Evolutionary conservation across 2,113 vertebrate species (phyloP).

Genomic region (Falco punctatus): DNA sequence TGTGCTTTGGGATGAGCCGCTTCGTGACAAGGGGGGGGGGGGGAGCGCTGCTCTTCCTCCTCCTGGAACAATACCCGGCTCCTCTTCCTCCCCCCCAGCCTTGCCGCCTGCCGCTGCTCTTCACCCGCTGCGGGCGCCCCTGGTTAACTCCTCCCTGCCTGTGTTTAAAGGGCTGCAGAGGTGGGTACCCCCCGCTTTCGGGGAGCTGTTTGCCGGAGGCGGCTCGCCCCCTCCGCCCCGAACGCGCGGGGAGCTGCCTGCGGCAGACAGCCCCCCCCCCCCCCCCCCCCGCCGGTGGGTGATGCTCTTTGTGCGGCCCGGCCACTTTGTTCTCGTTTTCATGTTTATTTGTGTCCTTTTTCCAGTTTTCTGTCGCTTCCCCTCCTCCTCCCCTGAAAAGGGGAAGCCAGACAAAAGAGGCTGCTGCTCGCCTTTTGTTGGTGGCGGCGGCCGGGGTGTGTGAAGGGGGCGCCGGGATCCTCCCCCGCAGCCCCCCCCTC

Average conservation of each 20-base stretch:
- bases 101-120: not conserved
- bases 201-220: not conserved
- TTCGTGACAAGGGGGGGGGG: not conserved
- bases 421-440: constrained; percentile 45
- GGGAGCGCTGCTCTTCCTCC: not conserved
- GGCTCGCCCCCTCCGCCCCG: too few species aligned
- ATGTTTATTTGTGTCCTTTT: constrained; percentile 83
- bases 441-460: not conserved
- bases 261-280: not conserved
- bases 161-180: not conserved
- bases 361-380: constrained; percentile 78
- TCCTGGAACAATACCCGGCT: not conserved
- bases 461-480: not conserved
- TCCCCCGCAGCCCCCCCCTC: too few species aligned
- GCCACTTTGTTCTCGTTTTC: constrained; percentile 91
- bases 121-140: not conserved
- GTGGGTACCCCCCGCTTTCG: not conserved
- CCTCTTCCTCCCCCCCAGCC: not conserved
- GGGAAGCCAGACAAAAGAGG: constrained; percentile 90
- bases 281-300: not conserved
- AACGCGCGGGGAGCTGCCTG: not conserved
- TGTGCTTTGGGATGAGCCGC: not conserved
- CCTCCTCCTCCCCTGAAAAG: constrained; percentile 71
- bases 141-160: constrained; percentile 1
- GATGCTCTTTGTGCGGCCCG: constrained; percentile 64